Evolutionary conservation across 2,113 vertebrate genomes (phyloP).

Genomic region (Mustelus asterias): DNA sequence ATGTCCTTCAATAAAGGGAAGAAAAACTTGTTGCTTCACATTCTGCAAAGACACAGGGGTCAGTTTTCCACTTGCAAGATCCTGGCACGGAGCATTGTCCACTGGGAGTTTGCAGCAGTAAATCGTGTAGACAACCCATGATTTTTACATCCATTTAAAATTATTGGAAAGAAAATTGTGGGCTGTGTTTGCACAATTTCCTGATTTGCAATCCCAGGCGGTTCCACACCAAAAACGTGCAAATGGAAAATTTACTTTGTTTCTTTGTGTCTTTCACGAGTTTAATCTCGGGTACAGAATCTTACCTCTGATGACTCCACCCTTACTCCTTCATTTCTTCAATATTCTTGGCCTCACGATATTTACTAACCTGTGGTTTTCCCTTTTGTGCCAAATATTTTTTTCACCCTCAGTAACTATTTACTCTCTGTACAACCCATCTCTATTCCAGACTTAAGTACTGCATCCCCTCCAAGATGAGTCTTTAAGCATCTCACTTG

Average conservation of each 20-base stretch:
- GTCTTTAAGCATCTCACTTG: background rate
- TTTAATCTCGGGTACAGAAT: background rate
- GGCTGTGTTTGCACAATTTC: slow-evolving; percentile 11
- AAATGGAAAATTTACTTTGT: background rate
- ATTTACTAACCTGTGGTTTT: background rate
- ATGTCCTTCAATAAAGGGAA: background rate
- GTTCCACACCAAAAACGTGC: background rate
- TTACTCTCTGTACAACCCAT: background rate
- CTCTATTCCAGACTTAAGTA: background rate
- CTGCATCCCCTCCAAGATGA: background rate
- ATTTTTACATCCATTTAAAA: slow-evolving; percentile 19
- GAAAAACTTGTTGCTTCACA: background rate
- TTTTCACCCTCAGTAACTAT: background rate
- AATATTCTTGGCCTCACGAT: background rate
- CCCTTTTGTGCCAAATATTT: background rate
- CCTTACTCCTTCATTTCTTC: background rate
- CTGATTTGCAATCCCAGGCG: slow-evolving; percentile 20
- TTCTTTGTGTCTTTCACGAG: background rate
- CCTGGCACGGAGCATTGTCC: background rate
- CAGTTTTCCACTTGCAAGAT: background rate
- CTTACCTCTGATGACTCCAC: background rate
- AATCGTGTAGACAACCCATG: background rate
- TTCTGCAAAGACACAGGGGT: background rate
- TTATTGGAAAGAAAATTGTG: slow-evolving; percentile 19
- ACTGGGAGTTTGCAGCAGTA: slow-evolving; percentile 4